Evolutionary conservation across 2,797 vertebrate species (phyloP).

Genomic region (Acrossocheilus wenchowensis): DNA sequence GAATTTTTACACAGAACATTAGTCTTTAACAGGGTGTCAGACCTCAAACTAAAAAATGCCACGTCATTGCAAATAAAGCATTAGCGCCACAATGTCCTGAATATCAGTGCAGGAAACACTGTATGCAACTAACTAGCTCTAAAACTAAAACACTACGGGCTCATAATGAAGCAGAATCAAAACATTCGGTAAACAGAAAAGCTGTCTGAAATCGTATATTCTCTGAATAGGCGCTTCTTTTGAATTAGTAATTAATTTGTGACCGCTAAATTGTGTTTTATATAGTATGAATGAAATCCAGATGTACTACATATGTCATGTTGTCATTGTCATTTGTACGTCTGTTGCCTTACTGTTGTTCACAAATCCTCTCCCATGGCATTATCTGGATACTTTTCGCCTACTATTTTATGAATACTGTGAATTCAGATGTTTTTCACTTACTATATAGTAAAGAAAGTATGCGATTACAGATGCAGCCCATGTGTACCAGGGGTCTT

Average conservation of each 20-base stretch:
- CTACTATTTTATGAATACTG: neutral
- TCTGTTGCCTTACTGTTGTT: neutral
- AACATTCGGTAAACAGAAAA: neutral
- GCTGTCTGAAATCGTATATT: neutral
- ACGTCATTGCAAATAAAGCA: neutral
- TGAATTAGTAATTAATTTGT: neutral
- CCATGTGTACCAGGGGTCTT: neutral
- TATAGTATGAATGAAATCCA: neutral
- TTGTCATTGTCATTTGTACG: neutral
- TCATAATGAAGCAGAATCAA: neutral
- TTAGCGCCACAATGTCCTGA: neutral
- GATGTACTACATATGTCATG: neutral
- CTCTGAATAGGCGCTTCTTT: neutral
- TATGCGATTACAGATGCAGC: neutral
- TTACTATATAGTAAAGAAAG: neutral
- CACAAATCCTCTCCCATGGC: neutral
- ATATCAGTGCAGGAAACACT: neutral
- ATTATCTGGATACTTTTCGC: neutral
- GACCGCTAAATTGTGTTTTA: neutral
- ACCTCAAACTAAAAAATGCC: neutral
- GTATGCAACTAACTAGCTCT: constrained; percentile 18
- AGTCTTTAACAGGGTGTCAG: neutral
- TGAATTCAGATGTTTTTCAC: neutral
- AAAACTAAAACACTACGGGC: constrained; percentile 15
- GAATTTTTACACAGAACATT: neutral